A percentile compares a stretch with the other conserved stretches of the same genome.
Conservation (phyloP, 1,140 invertebrate species). For the Camponotus vicinus region DNA sequence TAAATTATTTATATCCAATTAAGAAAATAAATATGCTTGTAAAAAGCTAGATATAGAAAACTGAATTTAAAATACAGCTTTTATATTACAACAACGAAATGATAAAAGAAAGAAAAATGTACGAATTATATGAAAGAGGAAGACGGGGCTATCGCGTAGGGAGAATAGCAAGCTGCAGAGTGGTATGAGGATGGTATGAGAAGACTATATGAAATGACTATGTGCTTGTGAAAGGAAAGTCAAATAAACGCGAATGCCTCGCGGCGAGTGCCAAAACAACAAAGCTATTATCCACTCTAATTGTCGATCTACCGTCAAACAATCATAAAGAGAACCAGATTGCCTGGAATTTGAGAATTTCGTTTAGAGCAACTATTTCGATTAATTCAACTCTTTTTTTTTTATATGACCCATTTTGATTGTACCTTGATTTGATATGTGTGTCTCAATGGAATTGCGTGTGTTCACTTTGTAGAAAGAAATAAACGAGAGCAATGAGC, state of each 20-base stretch:
- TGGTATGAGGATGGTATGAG: neutral
- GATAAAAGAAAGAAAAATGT: neutral
- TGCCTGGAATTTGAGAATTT: constrained; percentile 25
- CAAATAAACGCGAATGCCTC: constrained; percentile 57
- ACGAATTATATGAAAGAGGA: constrained; percentile 16
- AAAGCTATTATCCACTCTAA: constrained; percentile 64
- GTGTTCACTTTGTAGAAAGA: neutral
- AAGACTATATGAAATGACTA: neutral
- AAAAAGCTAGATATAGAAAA: neutral
- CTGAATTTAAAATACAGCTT: neutral
- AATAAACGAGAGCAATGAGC: neutral
- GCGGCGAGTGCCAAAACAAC: constrained; percentile 67
- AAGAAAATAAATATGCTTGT: neutral
- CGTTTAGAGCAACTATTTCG: neutral
- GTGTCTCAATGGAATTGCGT: neutral
- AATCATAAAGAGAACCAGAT: constrained; percentile 40
- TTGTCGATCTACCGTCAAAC: constrained; percentile 48
- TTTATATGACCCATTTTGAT: constrained; percentile 15
- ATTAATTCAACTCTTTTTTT: neutral
- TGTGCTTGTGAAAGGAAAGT: constrained; percentile 53
- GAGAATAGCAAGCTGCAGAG: constrained; percentile 1
- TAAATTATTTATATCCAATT: neutral
- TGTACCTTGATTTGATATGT: neutral
- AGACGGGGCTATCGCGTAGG: neutral
- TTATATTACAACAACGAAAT: neutral